Percentiles rank a stretch among this genome's conserved stretches.
Evolutionary conservation across 2,797 vertebrate genomes (phyloP).

Genomic region (Coregonus sp.): DNA sequence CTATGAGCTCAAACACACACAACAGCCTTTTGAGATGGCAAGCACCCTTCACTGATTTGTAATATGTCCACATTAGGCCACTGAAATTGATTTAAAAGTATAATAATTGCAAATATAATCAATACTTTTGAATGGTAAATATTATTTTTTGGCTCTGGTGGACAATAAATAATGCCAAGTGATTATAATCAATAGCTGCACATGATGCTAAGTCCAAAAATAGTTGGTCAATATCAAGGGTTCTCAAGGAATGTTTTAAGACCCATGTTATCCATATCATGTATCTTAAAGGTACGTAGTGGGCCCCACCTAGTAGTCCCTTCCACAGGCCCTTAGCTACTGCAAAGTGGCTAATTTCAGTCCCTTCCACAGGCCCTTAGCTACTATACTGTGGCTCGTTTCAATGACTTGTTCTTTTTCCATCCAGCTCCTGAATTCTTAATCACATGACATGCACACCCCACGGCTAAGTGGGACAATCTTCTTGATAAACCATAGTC

Average conservation of each 20-base stretch:
- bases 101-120: no score
- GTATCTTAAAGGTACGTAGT: neutral
- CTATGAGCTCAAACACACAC: no score
- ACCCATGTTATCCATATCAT: neutral
- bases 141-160: neutral
- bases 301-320: neutral
- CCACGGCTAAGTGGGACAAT: neutral
- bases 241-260: neutral
- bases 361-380: no score
- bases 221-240: neutral
- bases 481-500: neutral
- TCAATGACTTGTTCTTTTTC: neutral
- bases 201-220: neutral
- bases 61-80: no score
- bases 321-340: neutral
- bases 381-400: neutral
- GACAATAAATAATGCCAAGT: neutral
- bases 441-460: slow-evolving; percentile 3
- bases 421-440: neutral
- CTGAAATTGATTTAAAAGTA: no score
- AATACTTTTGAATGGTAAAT: neutral
- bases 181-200: neutral
- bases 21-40: neutral
- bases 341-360: neutral
- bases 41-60: neutral